Evolutionary conservation across 2,888 invertebrate genomes (phyloP), one percentile per base, ranked within the genome.

Genomic region (Caenorhabditis parvicauda): DNA sequence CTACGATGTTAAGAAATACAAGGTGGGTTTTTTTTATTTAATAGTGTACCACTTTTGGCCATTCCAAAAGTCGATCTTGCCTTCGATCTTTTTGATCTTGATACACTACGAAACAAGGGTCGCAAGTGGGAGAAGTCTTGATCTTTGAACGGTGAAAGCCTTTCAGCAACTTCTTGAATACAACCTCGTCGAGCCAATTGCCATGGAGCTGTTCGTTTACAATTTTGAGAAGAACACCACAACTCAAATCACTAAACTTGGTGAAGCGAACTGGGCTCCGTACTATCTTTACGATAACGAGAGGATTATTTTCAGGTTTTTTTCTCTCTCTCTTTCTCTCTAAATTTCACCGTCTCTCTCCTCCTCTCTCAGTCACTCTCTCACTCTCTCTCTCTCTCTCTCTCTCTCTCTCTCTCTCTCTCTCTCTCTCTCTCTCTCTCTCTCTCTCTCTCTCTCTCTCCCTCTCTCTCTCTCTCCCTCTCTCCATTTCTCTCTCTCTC

Each of bases 201-300:
- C 67, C 32, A 79, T 79, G 78, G 77, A 78, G 48, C 51, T 79
- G n/a, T 78, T 76, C 52, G 65, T 69, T 1, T 55, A 71, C 24
- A 66, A 76, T 45, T 57, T 72, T 19, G 77, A 75, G 42, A 71
- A 70, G 9, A 57, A 55, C 25, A 71, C 72, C 44, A 57, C 61
- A 59, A 54, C 55, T 27, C 76, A 78, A 48, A 66, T 79, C 43
- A 79, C 79, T 0, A 28, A 71, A 21, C 51, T 79, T 3, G 72
- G 71, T 21, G 64, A 64, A 29, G 75, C 79, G 37, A 79, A 67
- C 53, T 79, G 79, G 79, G 78, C 79, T 1, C 79, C 79, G 1
- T 79, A 75, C 54, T 79, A 72, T 55, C 56, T 74, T 37, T 65
- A 62, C 39, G 76, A 76, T 53, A 72, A 74, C 51, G 73, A 70